phyloP scores from a whole-genome alignment of 2,888 invertebrate species.

The Agriopis leucophaearia region DNA sequence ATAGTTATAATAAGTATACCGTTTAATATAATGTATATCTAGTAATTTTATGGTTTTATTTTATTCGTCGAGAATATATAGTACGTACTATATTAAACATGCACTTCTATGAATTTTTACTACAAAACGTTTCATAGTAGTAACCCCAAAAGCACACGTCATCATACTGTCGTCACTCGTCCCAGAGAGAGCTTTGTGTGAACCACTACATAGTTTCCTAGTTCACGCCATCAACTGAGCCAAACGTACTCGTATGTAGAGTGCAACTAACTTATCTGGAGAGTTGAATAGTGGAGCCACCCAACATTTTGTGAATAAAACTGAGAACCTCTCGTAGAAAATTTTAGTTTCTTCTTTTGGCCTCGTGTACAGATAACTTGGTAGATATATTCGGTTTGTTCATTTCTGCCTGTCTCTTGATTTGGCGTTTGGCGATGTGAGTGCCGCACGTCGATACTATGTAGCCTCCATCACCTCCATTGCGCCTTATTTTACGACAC shows the following conservation, averaged over 20 bases:
- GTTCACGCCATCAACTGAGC: slow-evolving; percentile 35
- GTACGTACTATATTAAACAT: too few species aligned
- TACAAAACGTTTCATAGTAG: slow-evolving; percentile 11
- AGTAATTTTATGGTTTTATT: too few species aligned
- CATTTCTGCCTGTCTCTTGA: slow-evolving; percentile 13
- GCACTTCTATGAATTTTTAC: too few species aligned
- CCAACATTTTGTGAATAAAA: neutral
- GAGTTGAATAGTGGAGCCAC: neutral
- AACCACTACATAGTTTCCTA: slow-evolving; percentile 39
- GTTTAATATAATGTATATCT: too few species aligned
- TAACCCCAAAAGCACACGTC: slow-evolving; percentile 47
- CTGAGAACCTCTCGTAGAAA: neutral
- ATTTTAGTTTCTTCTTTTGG: neutral
- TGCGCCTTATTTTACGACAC: slow-evolving; percentile 11
- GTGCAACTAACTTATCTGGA: neutral
- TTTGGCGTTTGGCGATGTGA: slow-evolving; percentile 9
- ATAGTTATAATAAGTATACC: too few species aligned
- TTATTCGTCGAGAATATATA: too few species aligned
- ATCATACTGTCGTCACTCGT: slow-evolving; percentile 46
- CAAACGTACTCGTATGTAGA: slow-evolving; percentile 38
- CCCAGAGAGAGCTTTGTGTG: slow-evolving; percentile 47
- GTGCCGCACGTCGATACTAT: neutral
- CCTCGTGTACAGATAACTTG: neutral
- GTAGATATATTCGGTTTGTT: slow-evolving; percentile 19
- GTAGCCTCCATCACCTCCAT: neutral